Evolutionary conservation across 1,140 invertebrate species (phyloP).

Genomic region (Drosophila prosaltans): DNA sequence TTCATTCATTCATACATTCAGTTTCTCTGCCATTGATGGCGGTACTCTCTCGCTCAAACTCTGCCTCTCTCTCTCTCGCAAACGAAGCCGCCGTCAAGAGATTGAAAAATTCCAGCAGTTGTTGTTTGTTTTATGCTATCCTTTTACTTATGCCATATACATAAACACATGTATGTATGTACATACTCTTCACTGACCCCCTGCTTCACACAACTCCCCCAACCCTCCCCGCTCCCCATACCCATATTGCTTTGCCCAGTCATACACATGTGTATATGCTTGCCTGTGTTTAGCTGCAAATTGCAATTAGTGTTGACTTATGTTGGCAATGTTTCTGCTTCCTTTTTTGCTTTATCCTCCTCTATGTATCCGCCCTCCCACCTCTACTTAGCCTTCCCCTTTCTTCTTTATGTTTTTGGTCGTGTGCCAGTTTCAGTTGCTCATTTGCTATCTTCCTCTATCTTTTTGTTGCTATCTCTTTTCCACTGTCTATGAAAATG

Average conservation of each 20-base stretch:
- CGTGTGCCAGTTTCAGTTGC: slow-evolving; percentile 47
- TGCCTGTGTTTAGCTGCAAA: slow-evolving; percentile 61
- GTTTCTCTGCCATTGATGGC: slow-evolving; percentile 47
- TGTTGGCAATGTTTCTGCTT: slow-evolving; percentile 51
- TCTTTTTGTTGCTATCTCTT: slow-evolving; percentile 18
- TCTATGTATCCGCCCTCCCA: neutral
- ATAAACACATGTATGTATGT: slow-evolving; percentile 7
- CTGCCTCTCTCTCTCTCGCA: slow-evolving; percentile 11
- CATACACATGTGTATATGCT: slow-evolving; percentile 11
- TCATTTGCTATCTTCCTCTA: slow-evolving; percentile 20
- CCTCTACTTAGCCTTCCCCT: neutral
- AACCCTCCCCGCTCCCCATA: too few relatives aligned
- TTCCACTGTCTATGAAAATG: slow-evolving; percentile 35
- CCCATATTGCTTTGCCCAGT: too few relatives aligned
- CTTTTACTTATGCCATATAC: slow-evolving; percentile 34
- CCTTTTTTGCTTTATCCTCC: slow-evolving; percentile 16
- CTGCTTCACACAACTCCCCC: neutral
- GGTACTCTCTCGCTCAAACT: neutral
- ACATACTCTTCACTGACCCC: neutral
- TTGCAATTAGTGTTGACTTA: slow-evolving; percentile 81
- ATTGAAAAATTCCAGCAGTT: slow-evolving; percentile 32
- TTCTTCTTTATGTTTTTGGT: slow-evolving; percentile 39
- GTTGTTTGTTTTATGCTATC: slow-evolving; percentile 18
- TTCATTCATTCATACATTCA: neutral
- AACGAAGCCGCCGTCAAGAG: slow-evolving; percentile 29